Evolutionary conservation across 2,888 invertebrate species (phyloP), one percentile per base, ranked within the genome.

Genomic region (Acholoe squamosa): DNA sequence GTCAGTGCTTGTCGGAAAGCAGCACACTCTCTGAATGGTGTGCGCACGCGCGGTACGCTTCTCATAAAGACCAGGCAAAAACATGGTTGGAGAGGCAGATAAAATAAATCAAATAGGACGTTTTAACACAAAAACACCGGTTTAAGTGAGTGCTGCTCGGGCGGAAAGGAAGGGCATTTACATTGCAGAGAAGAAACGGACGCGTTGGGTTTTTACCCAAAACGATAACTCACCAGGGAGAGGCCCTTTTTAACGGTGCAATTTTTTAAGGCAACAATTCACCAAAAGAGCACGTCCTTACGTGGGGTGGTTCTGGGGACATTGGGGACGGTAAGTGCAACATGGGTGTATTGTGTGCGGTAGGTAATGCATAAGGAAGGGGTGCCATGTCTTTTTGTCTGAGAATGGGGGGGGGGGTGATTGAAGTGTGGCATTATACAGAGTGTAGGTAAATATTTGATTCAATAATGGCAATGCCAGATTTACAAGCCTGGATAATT

Each of bases 231-330:
- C 71, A 61, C 61, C 3, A 7, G 61, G 61, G 61, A 61, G 61
- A n/a, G 43, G 43, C 43, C 43, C 43, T 43, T 43, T 43, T 43
- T 43, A 43, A 43, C 5, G n/a, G 43, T 3, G 43, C 43, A 43
- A 43, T 43, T 80, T 80, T 43, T 33, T 80, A 25, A 76, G 14
- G 76, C 76, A 7, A 31, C 76, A 76, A 76, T 31, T 76, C 31
- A 76, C 76, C 31, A 25, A 76, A 76, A 76, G 76, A 76, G 76
- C 76, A 76, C 28, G 76, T 76, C 76, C 31, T 76, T 76, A 31
- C 19, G 76, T 28, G 76, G 76, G 71, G 76, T 31, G 25, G 61
- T 43, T 3, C 22, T n/a, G 61, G 25, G 61, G 61, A 61, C n/a
- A 12, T 22, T 22, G 22, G 61, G 61, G 61, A 61, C 25, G 61